A percentile compares a stretch with the other conserved stretches of the same genome.
Conservation (phyloP, 2,113 vertebrate genomes). For the Patagioenas fasciata region DNA sequence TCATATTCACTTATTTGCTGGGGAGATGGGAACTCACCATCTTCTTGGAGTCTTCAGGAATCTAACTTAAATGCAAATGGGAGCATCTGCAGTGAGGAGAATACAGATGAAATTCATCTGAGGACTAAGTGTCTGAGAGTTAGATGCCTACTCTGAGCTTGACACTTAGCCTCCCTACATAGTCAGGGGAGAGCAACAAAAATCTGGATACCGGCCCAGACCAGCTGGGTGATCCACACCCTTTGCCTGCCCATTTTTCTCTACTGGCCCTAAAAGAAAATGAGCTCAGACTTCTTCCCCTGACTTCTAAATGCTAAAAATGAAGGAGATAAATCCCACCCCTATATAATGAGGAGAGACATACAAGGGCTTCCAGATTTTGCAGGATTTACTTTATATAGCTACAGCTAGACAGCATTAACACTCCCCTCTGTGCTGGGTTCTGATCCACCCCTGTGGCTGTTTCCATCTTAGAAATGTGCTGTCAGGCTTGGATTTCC, state of each 20-base stretch:
- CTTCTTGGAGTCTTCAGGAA: not conserved
- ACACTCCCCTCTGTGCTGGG: not conserved
- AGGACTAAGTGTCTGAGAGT: not conserved
- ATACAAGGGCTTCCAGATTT: not conserved
- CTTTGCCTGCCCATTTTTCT: not conserved
- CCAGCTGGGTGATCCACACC: not conserved
- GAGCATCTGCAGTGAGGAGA: not conserved
- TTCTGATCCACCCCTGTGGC: not conserved
- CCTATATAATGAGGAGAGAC: not conserved
- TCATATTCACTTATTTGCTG: not conserved
- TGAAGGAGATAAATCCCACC: not conserved
- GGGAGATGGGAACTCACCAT: not conserved
- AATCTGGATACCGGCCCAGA: not conserved
- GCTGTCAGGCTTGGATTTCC: not conserved
- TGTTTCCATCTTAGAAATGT: not conserved
- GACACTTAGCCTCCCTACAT: not conserved
- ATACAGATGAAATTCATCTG: not conserved
- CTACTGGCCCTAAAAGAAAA: not conserved
- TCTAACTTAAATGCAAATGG: slow-evolving; percentile 4
- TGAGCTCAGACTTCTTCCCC: not conserved
- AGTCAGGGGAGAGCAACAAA: not conserved
- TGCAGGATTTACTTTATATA: not conserved
- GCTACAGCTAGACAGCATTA: not conserved
- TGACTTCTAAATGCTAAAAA: not conserved
- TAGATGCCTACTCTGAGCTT: not conserved